These are phyloP conservation scores for Pseudopleuronectes americanus DNA, from an alignment of 2,797 vertebrate species.

Conservation along the genomic window DNA sequence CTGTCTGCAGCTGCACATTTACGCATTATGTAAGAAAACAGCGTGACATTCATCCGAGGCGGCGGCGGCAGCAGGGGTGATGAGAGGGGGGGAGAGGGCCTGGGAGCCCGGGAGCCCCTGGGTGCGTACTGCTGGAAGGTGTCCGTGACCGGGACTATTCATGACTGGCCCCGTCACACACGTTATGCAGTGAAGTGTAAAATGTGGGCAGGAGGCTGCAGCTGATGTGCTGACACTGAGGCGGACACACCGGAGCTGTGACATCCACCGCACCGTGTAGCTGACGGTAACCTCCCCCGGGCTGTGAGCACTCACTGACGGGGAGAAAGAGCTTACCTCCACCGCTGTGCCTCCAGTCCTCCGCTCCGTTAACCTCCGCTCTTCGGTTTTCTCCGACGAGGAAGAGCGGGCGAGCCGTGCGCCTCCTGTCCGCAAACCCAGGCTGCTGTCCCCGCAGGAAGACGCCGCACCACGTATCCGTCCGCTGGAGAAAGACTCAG, in stretches of 20 bases:
- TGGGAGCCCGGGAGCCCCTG: not conserved
- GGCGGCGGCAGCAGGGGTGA: constrained; percentile 18
- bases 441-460: constrained; percentile 34
- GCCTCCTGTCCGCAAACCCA: constrained; percentile 20
- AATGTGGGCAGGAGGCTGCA: constrained; percentile 10
- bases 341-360: constrained; percentile 54
- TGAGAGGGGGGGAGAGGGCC: not conserved
- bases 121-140: no score
- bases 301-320: not conserved
- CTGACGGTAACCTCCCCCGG: constrained; percentile 33
- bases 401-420: constrained; percentile 55
- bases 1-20: constrained; percentile 40
- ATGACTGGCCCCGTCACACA: not conserved
- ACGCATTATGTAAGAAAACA: constrained; percentile 67
- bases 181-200: not conserved
- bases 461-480: constrained; percentile 46
- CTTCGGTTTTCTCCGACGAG: constrained; percentile 14
- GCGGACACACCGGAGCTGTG: constrained; percentile 17
- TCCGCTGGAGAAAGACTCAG: not conserved
- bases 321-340: constrained; percentile 56
- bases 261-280: constrained; percentile 16
- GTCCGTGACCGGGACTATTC: not conserved
- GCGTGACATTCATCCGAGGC: constrained; percentile 56
- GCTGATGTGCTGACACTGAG: constrained; percentile 29
- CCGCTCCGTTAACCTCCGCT: constrained; percentile 38